Base-by-base conservation (phyloP, 53 echinoderm and acorn worm genomes). In the Zoroaster sp. region DNA sequence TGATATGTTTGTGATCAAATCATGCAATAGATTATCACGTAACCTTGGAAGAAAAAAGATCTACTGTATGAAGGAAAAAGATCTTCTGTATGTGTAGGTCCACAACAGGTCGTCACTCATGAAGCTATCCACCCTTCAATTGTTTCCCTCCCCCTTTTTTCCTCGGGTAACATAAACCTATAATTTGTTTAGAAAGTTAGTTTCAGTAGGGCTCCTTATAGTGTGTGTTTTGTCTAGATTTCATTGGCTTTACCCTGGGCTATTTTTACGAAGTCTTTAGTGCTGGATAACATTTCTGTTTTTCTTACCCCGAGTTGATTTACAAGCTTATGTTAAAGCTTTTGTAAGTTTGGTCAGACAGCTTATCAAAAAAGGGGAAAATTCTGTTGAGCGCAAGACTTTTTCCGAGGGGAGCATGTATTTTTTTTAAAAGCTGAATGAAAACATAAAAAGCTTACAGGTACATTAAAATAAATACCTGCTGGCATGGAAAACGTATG, bases 211-310 rank as follows among this genome's bases (percentile, higher is more conserved):
- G 70, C 46, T 45, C 46, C 54, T 47, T 45, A 45, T 43, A 44
- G 70, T 85, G 70, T 71, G 85, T 59, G 63, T 85, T 47, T 85
- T 85, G 85, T 85, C 85, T 85, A 69, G 71, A 45, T 85, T 70
- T 66, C 82, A 67, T 10, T 4, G 32, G 15, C 11, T 67, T 28
- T 43, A 68, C 85, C 85, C 20, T 66, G 71, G 85, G 85, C 31
- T 85, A 70, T 85, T 85, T 85, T 85, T 36, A 20, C 49, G 39
- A 40, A 35, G 85, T 72, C 85, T 85, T 85, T 68, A 85, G 71
- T 46, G 49, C 35, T 20, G 85, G 72, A 85, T 85, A 85, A 85
- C 71, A 71, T 85, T 85, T 85, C 85, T 85, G 85, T 70, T 85
- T 85, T 69, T 40, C 85, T n/a, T 18, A 70, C 85, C 85, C 49